Evolutionary conservation across 2,888 invertebrate species (phyloP).

Genomic region (Tupiocoris notatus): DNA sequence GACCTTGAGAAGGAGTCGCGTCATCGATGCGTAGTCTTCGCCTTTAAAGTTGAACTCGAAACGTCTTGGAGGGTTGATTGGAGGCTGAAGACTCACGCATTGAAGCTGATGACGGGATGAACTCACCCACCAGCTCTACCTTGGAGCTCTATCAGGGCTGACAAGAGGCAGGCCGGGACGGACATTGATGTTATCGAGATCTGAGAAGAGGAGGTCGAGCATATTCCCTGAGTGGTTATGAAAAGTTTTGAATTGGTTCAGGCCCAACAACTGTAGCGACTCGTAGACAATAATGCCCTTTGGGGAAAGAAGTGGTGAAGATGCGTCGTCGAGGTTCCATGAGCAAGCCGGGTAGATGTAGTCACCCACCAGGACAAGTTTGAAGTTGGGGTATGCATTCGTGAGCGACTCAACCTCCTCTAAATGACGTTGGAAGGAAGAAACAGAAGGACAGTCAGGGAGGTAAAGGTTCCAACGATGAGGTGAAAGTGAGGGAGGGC

Average conservation of each 20-base stretch:
- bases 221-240: not conserved
- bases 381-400: not conserved
- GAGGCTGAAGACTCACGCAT: not conserved
- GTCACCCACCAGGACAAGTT: not conserved
- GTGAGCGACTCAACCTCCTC: slow-evolving; percentile 3
- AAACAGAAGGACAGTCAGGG: not conserved
- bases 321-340: not conserved
- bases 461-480: not conserved
- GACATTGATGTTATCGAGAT: not conserved
- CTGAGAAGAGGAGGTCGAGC: not conserved
- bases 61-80: not conserved
- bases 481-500: not conserved
- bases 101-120: not conserved
- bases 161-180: not conserved
- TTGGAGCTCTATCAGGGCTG: not conserved
- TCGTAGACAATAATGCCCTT: not conserved
- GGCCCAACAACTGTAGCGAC: not conserved
- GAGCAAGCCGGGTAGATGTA: not conserved
- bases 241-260: not conserved
- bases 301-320: not conserved
- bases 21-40: not conserved
- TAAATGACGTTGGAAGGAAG: not conserved
- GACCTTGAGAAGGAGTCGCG: not conserved
- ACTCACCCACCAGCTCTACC: no score
- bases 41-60: not conserved